Evolutionary conservation across 2,113 vertebrate species (phyloP).

Genomic region (Glaucidium brasilianum): DNA sequence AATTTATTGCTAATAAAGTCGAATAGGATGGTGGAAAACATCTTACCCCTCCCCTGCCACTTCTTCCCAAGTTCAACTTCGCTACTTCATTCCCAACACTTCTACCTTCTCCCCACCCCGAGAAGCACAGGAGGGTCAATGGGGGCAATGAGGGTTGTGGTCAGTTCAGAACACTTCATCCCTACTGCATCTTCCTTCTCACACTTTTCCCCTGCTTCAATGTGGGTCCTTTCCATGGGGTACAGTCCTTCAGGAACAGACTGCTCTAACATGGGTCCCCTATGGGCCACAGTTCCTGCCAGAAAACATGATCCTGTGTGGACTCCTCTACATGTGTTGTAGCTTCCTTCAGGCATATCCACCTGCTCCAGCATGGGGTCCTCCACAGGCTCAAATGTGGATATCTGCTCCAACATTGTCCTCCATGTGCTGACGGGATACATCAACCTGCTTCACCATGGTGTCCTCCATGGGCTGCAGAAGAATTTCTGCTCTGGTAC

Average conservation of each 20-base stretch:
- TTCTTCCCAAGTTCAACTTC: background rate
- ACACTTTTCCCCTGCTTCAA: background rate
- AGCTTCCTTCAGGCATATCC: background rate
- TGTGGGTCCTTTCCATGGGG: background rate
- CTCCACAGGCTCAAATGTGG: background rate
- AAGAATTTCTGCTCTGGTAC: rapidly evolving
- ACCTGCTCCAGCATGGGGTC: background rate
- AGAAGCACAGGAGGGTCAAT: background rate
- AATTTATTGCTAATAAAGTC: background rate
- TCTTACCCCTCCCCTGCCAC: too few relatives aligned
- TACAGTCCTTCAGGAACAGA: background rate
- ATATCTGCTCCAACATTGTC: rapidly evolving
- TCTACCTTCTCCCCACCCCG: too few relatives aligned
- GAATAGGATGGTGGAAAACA: background rate
- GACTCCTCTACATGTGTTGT: background rate
- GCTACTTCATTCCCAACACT: too few relatives aligned
- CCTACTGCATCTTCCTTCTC: background rate
- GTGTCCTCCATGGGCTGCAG: rapidly evolving
- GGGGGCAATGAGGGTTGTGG: background rate
- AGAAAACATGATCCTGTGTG: background rate
- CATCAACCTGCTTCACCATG: too few relatives aligned
- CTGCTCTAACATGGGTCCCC: background rate
- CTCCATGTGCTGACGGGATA: too few relatives aligned
- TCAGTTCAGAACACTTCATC: background rate
- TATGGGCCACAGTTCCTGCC: background rate